Percentiles rank a stretch among this genome's conserved stretches.
phyloP scores from a whole-genome alignment of 2,888 invertebrate genomes.

The Latrodectus hesperus region DNA sequence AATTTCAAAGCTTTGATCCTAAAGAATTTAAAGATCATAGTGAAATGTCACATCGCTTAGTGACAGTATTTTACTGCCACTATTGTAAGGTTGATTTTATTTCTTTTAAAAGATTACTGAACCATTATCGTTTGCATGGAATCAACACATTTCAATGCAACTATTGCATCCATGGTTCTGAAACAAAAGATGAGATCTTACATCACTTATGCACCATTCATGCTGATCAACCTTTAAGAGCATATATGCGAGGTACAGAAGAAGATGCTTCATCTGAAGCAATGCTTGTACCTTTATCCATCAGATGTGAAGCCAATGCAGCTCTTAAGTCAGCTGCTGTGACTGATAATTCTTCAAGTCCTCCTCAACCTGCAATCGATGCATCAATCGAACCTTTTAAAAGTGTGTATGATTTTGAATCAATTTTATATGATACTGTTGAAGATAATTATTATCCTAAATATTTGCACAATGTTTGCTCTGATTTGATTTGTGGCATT shows the following conservation, averaged over 20 bases:
- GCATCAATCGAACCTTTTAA: not conserved
- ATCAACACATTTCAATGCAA: slow-evolving; percentile 58
- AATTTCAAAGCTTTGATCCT: slow-evolving; percentile 47
- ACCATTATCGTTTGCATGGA: slow-evolving; percentile 58
- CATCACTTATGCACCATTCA: slow-evolving; percentile 48
- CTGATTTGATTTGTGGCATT: slow-evolving; percentile 51
- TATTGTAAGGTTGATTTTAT: slow-evolving; percentile 61
- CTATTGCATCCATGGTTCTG: slow-evolving; percentile 60
- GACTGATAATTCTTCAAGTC: not conserved
- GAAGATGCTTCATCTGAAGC: slow-evolving; percentile 29
- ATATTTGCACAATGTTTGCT: slow-evolving; percentile 9
- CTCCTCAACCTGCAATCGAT: not conserved
- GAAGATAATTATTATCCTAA: slow-evolving; percentile 34
- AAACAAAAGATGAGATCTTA: slow-evolving; percentile 61
- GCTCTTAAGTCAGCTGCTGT: not conserved
- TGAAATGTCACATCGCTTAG: slow-evolving; percentile 38
- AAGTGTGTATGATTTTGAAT: slow-evolving; percentile 14
- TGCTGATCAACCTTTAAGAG: slow-evolving; percentile 44
- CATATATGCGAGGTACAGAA: slow-evolving; percentile 42
- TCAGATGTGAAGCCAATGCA: not conserved
- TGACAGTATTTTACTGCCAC: slow-evolving; percentile 46
- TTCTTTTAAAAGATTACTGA: slow-evolving; percentile 44
- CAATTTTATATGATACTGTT: slow-evolving; percentile 19
- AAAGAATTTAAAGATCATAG: slow-evolving; percentile 58
- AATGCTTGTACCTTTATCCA: not conserved